phyloP scores from a whole-genome alignment of 2,113 vertebrate genomes.

The Campylorhamphus procurvoides region DNA sequence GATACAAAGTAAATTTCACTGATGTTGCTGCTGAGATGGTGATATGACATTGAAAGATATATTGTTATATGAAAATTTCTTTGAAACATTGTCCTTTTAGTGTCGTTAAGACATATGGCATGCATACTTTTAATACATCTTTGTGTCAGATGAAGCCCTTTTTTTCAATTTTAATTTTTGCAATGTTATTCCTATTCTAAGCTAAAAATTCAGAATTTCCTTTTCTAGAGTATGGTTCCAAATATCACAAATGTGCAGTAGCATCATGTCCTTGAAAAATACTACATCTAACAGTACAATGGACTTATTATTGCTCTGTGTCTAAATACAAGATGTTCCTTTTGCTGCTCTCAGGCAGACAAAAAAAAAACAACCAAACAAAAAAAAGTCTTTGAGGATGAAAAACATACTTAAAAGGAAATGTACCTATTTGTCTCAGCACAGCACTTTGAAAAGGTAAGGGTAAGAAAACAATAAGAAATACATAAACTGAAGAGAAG shows the following conservation, averaged over 20 bases:
- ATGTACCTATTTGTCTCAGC: neutral
- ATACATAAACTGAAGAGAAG: constrained; percentile 3
- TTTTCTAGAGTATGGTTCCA: neutral
- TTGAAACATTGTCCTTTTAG: neutral
- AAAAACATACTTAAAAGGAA: constrained; percentile 32
- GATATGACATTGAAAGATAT: neutral
- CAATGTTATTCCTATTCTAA: neutral
- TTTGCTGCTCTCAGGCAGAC: constrained; percentile 11
- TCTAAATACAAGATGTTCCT: constrained; percentile 6
- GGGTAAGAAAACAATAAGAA: neutral
- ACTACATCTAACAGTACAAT: neutral
- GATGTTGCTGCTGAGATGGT: neutral
- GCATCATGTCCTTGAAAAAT: neutral
- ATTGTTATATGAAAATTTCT: neutral
- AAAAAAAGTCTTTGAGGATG: constrained; percentile 9
- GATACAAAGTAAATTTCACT: neutral
- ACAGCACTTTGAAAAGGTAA: neutral
- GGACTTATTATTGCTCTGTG: constrained; percentile 12
- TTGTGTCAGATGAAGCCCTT: neutral
- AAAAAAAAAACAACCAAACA: neutral
- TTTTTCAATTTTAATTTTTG: neutral
- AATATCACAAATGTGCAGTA: neutral
- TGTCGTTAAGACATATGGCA: neutral
- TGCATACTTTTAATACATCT: neutral
- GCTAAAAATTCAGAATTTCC: neutral